Percentiles rank a stretch among this genome's conserved stretches.
Evolutionary conservation across 2,888 invertebrate genomes (phyloP).

Genomic region (Chouioia cunea): DNA sequence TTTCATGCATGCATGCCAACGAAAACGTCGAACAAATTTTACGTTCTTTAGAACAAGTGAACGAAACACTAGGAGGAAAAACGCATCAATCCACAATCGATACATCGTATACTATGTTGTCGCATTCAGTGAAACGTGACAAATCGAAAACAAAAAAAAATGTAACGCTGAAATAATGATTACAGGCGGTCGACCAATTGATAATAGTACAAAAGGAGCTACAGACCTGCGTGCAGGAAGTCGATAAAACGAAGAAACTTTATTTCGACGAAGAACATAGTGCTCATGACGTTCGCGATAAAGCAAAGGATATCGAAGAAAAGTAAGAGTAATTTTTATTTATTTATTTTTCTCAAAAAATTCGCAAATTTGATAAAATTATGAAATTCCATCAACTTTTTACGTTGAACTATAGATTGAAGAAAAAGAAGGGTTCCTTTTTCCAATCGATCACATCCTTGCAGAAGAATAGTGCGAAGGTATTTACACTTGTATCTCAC

Average conservation of each 20-base stretch:
- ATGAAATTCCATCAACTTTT: constrained; percentile 13
- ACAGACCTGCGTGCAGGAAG: constrained; percentile 86
- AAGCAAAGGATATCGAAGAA: constrained; percentile 95
- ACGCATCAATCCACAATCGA: too few relatives aligned
- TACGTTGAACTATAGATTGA: constrained; percentile 77
- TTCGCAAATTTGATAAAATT: too few relatives aligned
- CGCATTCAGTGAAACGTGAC: too few relatives aligned
- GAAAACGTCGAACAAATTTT: too few relatives aligned
- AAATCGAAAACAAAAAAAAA: not conserved
- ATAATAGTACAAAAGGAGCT: constrained; percentile 91
- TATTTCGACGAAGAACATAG: constrained; percentile 97
- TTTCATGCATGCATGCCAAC: too few relatives aligned
- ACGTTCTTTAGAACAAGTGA: too few relatives aligned
- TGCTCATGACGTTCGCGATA: constrained; percentile 94
- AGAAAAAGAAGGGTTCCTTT: constrained; percentile 96
- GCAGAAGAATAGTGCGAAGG: constrained; percentile 97
- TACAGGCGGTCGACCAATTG: constrained; percentile 83
- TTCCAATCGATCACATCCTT: constrained; percentile 96
- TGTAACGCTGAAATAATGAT: not conserved
- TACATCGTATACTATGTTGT: too few relatives aligned
- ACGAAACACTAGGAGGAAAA: too few relatives aligned
- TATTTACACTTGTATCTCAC: too few relatives aligned
- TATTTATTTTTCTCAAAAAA: constrained; percentile 11
- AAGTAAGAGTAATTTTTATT: constrained; percentile 74
- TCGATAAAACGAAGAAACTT: constrained; percentile 93